Conservation (phyloP, 2,797 vertebrate species). For the Meriones psammophilus region DNA sequence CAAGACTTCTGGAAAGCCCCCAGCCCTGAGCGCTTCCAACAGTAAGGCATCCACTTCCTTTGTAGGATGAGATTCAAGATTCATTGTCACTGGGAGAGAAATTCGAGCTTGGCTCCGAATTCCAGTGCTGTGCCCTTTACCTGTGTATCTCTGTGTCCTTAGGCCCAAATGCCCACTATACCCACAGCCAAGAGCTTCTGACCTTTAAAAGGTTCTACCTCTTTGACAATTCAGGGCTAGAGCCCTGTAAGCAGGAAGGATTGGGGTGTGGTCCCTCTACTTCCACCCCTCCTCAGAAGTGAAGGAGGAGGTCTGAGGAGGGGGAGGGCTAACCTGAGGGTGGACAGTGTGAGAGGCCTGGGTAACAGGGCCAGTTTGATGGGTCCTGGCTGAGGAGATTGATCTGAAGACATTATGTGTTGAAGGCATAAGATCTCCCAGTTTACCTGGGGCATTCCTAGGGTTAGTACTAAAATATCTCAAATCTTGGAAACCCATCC, state of each 20-base stretch:
- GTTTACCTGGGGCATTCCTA: neutral
- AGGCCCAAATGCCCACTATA: neutral
- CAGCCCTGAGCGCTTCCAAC: neutral
- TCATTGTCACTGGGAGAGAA: neutral
- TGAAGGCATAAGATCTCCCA: neutral
- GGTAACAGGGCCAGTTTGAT: neutral
- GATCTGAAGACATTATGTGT: neutral
- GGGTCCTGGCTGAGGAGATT: neutral
- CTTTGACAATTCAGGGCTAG: neutral
- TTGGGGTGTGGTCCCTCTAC: neutral
- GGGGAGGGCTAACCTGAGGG: neutral
- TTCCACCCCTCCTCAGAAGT: neutral
- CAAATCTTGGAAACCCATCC: neutral
- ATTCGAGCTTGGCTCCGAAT: too few relatives aligned
- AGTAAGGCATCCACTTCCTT: neutral
- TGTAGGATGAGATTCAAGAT: neutral
- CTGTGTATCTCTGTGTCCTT: neutral
- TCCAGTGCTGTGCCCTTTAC: neutral
- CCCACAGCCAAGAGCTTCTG: neutral
- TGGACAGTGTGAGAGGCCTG: neutral
- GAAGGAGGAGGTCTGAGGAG: neutral
- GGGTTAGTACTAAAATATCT: slow-evolving; percentile 1
- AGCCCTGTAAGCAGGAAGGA: neutral
- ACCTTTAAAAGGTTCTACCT: neutral
- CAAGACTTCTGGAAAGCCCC: slow-evolving; percentile 8